A percentile compares a stretch with the other conserved stretches of the same genome.
Conservation (phyloP, 1,140 invertebrate genomes). For the Geopemphigus sp. region DNA sequence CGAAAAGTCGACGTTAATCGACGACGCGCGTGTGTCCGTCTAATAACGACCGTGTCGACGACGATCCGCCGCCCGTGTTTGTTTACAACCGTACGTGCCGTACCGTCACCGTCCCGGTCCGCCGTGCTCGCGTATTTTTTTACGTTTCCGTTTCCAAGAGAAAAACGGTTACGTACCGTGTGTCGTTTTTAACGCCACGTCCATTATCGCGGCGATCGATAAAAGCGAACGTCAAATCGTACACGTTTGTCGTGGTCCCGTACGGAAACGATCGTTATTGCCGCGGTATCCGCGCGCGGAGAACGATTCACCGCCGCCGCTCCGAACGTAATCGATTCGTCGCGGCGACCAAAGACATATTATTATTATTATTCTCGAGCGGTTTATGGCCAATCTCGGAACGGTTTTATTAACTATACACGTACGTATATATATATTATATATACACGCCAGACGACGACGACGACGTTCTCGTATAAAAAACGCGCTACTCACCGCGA, state of each 20-base stretch:
- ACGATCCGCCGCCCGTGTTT: too few relatives aligned
- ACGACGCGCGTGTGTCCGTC: too few relatives aligned
- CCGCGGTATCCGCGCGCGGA: not conserved
- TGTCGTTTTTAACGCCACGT: too few relatives aligned
- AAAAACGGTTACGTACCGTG: too few relatives aligned
- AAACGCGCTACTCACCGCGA: not conserved
- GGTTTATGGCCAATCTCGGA: constrained; percentile 18
- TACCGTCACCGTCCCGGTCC: too few relatives aligned
- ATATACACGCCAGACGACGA: not conserved
- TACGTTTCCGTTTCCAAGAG: too few relatives aligned
- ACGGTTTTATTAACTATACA: constrained; percentile 2
- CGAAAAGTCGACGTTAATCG: too few relatives aligned
- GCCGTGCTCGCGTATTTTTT: too few relatives aligned
- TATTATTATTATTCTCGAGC: not conserved
- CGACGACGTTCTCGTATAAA: not conserved
- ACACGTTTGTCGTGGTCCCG: not conserved
- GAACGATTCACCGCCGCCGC: not conserved
- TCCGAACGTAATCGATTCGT: constrained; percentile 13
- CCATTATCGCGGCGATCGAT: too few relatives aligned
- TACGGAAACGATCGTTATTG: not conserved
- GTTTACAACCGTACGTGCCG: too few relatives aligned
- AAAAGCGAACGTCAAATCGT: too few relatives aligned
- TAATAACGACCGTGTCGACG: too few relatives aligned
- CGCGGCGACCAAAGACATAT: constrained; percentile 7
- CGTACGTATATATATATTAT: not conserved